A percentile compares a stretch with the other conserved stretches of the same genome.
These are phyloP conservation scores for Ditula angustiorana DNA, from an alignment of 2,888 invertebrate genomes.

Conservation along the genomic window DNA sequence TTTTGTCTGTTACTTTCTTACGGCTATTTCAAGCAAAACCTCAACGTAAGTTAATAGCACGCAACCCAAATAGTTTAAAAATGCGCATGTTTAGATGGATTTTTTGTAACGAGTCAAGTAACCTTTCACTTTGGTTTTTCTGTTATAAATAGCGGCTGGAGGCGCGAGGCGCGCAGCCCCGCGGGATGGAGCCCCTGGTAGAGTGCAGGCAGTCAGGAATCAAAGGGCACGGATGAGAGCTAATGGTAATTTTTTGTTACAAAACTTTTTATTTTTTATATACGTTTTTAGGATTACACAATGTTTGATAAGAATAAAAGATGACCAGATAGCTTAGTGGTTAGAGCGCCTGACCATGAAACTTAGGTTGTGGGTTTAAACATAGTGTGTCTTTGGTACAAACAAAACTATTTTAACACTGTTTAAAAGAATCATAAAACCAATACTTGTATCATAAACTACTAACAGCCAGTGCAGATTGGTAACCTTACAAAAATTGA, in stretches of 20 bases:
- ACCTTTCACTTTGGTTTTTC: background rate
- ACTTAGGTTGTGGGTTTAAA: too few species aligned
- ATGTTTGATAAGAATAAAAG: too few species aligned
- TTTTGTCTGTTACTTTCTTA: constrained; percentile 68
- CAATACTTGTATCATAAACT: too few species aligned
- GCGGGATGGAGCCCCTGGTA: constrained; percentile 86
- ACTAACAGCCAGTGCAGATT: too few species aligned
- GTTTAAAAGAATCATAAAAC: too few species aligned
- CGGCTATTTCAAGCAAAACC: constrained; percentile 66
- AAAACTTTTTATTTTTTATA: too few species aligned
- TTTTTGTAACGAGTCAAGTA: background rate
- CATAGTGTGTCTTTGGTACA: too few species aligned
- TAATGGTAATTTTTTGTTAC: constrained; percentile 67
- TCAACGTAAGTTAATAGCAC: constrained; percentile 57
- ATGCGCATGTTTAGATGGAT: background rate
- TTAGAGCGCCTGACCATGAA: too few species aligned
- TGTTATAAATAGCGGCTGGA: constrained; percentile 56
- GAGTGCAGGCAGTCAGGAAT: constrained; percentile 90
- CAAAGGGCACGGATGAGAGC: constrained; percentile 88
- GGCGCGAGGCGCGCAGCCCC: constrained; percentile 71
- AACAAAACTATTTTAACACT: too few species aligned
- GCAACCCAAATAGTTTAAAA: background rate
- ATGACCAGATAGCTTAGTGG: too few species aligned
- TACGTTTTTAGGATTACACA: too few species aligned
- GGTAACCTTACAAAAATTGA: too few species aligned